Conservation (phyloP, 2,888 invertebrate species). For the Lasioglossum morio region DNA sequence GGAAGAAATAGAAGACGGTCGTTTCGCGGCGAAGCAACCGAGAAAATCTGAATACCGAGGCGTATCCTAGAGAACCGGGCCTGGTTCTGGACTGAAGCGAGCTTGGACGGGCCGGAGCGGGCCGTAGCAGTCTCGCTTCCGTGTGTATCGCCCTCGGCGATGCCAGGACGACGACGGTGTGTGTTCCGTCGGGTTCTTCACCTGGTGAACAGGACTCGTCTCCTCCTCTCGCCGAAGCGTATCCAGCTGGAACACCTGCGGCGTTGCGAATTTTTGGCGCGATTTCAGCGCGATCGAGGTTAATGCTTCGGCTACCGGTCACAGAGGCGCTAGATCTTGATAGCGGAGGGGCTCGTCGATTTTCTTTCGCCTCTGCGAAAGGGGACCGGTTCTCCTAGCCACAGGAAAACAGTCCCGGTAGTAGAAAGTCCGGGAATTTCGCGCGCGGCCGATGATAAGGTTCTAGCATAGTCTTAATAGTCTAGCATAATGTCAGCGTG, state of each 20-base stretch:
- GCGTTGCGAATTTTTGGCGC: conserved; percentile 35
- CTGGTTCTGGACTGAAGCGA: background rate
- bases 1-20: conserved; percentile 35
- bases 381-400: background rate
- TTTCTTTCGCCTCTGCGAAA: background rate
- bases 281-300: conserved; percentile 17
- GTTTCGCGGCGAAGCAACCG: conserved; percentile 28
- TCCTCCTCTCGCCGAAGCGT: conserved; percentile 14
- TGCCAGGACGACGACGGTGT: conserved; percentile 23
- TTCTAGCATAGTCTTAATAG: background rate
- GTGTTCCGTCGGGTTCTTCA: conserved; percentile 45
- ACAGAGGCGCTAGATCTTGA: background rate
- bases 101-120: background rate
- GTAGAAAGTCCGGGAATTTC: background rate
- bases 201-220: conserved; percentile 5
- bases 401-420: background rate
- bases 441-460: background rate
- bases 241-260: conserved; percentile 40
- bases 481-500: too few species aligned
- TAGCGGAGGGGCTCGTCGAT: background rate
- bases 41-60: conserved; percentile 55
- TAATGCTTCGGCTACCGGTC: background rate
- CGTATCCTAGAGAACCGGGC: conserved; percentile 47
- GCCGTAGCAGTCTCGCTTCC: conserved; percentile 56
- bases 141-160: conserved; percentile 65